Evolutionary conservation across 2,888 invertebrate species (phyloP).

Genomic region (Peribatodes rhomboidaria): DNA sequence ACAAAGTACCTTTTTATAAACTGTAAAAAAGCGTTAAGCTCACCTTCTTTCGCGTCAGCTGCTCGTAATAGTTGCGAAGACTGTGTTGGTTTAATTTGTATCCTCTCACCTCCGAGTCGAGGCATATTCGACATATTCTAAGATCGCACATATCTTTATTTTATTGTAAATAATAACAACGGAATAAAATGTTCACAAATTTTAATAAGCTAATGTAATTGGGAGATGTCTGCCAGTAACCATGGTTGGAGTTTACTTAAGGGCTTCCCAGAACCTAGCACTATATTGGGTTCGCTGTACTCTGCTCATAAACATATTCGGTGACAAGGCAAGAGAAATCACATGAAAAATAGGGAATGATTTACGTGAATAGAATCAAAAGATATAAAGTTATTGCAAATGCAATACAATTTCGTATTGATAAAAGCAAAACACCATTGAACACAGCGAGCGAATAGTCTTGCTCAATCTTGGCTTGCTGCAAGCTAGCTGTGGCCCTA

Average conservation of each 20-base stretch:
- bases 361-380: not conserved
- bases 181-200: too few species aligned
- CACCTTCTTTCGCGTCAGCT: slow-evolving; percentile 62
- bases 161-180: too few species aligned
- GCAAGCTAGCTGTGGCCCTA: too few species aligned
- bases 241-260: not conserved
- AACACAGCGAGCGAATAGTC: too few species aligned
- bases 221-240: not conserved
- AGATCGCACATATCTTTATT: slow-evolving; percentile 54
- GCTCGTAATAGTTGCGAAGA: slow-evolving; percentile 61
- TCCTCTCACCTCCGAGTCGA: slow-evolving; percentile 60
- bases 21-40: not conserved
- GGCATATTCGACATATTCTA: slow-evolving; percentile 65
- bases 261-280: not conserved
- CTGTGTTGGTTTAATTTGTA: slow-evolving; percentile 56
- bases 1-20: too few species aligned
- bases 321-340: too few species aligned
- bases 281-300: too few species aligned
- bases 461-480: too few species aligned
- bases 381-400: not conserved
- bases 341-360: not conserved
- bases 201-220: too few species aligned
- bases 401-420: not conserved
- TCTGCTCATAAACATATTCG: too few species aligned
- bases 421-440: too few species aligned